Conservation (phyloP, 2,113 vertebrate genomes). For the Rallus limicola region DNA sequence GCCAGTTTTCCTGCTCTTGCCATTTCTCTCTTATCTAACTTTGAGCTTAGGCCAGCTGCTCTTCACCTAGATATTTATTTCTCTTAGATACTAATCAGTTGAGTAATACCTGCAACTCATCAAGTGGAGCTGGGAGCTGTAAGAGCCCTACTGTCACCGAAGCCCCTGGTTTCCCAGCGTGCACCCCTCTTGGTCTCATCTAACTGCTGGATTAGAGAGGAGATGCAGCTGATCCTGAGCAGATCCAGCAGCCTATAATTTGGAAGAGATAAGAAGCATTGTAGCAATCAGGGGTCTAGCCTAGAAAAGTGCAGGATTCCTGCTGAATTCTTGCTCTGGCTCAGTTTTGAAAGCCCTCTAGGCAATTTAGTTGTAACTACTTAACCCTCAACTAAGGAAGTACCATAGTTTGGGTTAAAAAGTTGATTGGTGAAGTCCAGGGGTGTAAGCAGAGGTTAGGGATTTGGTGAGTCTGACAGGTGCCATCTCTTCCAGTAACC, state of each 20-base stretch:
- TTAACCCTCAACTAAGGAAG: not conserved
- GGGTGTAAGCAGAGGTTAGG: not conserved
- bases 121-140: slow-evolving; percentile 21
- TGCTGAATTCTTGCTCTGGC: not conserved
- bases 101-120: slow-evolving; percentile 60
- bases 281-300: not conserved
- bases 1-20: not conserved
- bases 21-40: slow-evolving; percentile 57
- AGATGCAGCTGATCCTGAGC: slow-evolving; percentile 56
- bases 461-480: not conserved
- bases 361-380: not conserved
- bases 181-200: slow-evolving; percentile 33
- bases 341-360: not conserved
- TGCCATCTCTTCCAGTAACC: not conserved
- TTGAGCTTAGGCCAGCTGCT: slow-evolving; percentile 49
- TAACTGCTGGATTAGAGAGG: slow-evolving; percentile 48
- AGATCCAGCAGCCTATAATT: slow-evolving; percentile 56
- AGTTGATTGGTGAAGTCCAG: not conserved
- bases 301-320: slow-evolving; percentile 17
- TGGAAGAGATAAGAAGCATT: slow-evolving; percentile 32
- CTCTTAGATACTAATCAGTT: slow-evolving; percentile 36
- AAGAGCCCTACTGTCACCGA: not conserved
- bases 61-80: slow-evolving; percentile 62
- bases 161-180: not conserved
- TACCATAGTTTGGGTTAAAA: not conserved